Base-by-base conservation (phyloP, 2,797 vertebrate genomes). In the Poeciliopsis turneri region DNA sequence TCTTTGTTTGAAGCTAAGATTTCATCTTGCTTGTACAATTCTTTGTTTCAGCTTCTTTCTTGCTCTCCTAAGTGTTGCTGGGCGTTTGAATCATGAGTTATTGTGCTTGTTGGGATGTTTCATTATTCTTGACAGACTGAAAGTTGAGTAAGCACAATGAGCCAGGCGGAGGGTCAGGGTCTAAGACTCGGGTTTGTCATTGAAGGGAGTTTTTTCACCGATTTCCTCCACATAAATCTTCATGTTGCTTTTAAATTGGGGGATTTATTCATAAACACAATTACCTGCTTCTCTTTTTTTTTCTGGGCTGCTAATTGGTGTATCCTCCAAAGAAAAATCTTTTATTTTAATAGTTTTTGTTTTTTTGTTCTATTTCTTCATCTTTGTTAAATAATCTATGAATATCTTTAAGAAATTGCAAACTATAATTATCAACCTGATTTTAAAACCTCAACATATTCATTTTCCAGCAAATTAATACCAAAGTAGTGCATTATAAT, bases 61-160 rank as follows among this genome's bases (percentile, higher is more conserved):
- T 47, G 33, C 15, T 71, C 28, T 33, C 16, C 25, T 39, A 49
- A 41, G 59, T 33, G 55, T 53, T 20, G 18, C 9, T 53, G 15
- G 59, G 20, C 3, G 0, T 45, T 20, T 70, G 43, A 45, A 18
- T 43, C 28, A 55, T 8, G 64, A 53, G 66, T n/a, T 73, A 20
- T 69, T 43, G 23, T 69, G 23, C 12, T 61, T 5, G 30, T n/a
- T 75, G 45, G 41, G 25, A n/a, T 30, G 33, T 23, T 71, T 0
- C 53, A 46, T 80, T 74, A 46, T 53, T 70, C 49, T 49, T 10
- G 33, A 23, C 53, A 69, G 76, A 81, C 41, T 82, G 69, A 79
- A 76, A 71, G 76, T 69, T 70, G 68, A 68, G 73, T 33, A 20
- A 47, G 68, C 59, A 18, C 43, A 16, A 47, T 30, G 41, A 46